Conservation (phyloP, 1,140 invertebrate genomes). For the Theocolax elegans region DNA sequence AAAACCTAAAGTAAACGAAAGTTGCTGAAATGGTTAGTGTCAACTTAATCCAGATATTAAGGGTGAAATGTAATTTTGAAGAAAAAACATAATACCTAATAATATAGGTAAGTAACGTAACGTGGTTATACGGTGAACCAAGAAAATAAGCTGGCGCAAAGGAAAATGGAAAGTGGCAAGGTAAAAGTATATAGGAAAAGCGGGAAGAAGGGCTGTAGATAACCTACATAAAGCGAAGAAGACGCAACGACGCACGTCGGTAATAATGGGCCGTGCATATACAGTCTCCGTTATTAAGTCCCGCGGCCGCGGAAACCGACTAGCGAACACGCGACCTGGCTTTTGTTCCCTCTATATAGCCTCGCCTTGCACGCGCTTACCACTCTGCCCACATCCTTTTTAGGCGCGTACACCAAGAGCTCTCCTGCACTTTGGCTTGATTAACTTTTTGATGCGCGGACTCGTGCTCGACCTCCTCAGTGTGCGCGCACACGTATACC, state of each 20-base stretch:
- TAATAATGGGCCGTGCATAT: conserved; percentile 1
- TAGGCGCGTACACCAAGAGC: not conserved
- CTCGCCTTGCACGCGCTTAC: not conserved
- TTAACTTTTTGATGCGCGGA: conserved; percentile 8
- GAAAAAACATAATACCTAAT: too few relatives aligned
- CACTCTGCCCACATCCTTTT: conserved; percentile 18
- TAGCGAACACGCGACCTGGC: not conserved
- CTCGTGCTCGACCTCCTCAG: conserved; percentile 4
- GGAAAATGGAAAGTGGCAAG: too few relatives aligned
- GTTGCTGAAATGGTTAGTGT: too few relatives aligned
- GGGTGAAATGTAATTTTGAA: too few relatives aligned
- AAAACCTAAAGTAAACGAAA: too few relatives aligned
- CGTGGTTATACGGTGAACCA: too few relatives aligned
- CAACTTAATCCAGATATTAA: too few relatives aligned
- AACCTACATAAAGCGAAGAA: not conserved
- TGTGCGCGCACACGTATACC: too few relatives aligned
- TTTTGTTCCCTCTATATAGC: conserved; percentile 16
- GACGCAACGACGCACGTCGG: conserved; percentile 3
- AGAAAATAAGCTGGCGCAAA: too few relatives aligned
- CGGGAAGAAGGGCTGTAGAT: too few relatives aligned
- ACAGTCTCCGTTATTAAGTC: conserved; percentile 36
- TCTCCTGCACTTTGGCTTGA: conserved; percentile 19
- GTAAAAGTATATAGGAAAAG: too few relatives aligned
- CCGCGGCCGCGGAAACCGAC: conserved; percentile 26
- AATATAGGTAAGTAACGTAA: too few relatives aligned